Percentiles rank a stretch among this genome's conserved stretches.
These are phyloP conservation scores for Anguilla rostrata DNA, from an alignment of 2,113 vertebrate species.

Conservation along the genomic window DNA sequence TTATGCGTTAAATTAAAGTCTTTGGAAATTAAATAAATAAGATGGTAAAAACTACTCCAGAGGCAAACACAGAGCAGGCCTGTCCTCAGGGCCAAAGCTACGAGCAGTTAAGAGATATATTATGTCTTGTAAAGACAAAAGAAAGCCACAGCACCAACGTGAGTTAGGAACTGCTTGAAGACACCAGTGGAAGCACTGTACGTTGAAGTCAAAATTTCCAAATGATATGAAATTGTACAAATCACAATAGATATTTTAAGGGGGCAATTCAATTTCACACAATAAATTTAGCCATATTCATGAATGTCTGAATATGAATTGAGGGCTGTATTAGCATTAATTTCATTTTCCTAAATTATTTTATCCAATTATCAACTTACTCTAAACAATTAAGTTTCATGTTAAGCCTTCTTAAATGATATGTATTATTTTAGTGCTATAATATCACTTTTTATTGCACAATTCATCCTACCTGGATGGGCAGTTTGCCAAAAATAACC, in stretches of 20 bases:
- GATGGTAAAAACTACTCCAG: slow-evolving; percentile 20
- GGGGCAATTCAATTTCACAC: slow-evolving; percentile 5
- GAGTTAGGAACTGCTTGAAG: slow-evolving; percentile 39
- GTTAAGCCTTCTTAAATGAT: too few relatives aligned
- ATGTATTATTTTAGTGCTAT: too few relatives aligned
- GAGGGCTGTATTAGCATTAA: not conserved
- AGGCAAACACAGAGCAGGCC: not conserved
- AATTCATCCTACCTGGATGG: not conserved
- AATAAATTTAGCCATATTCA: not conserved
- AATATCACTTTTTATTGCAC: not conserved
- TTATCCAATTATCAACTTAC: too few relatives aligned
- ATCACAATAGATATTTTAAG: slow-evolving; percentile 4
- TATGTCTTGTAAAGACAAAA: not conserved
- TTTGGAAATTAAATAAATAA: not conserved
- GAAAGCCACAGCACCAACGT: slow-evolving; percentile 31
- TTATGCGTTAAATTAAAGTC: not conserved
- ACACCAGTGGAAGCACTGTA: slow-evolving; percentile 46
- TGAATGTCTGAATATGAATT: not conserved
- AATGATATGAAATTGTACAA: not conserved
- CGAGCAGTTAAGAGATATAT: not conserved
- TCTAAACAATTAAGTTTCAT: too few relatives aligned
- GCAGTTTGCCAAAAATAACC: not conserved
- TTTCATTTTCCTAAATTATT: too few relatives aligned
- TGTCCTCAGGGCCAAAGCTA: not conserved
- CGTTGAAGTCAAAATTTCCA: not conserved